Evolutionary conservation across 2,113 vertebrate genomes (phyloP), one percentile per base, ranked within the genome.

Genomic region (Rhadina sibilatrix): DNA sequence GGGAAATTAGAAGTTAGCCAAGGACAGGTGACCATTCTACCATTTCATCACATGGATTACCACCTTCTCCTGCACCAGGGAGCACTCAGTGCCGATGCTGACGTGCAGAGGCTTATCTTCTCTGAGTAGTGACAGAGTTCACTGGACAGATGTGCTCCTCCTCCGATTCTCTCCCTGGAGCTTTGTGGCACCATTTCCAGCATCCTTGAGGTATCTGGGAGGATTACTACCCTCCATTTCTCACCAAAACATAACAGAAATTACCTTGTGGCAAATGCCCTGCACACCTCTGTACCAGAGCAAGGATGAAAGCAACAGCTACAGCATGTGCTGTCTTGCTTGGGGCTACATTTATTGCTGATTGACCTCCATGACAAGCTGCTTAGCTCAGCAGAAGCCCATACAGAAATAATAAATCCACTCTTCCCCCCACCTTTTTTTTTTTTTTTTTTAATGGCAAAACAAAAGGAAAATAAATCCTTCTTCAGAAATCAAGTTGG

Each of bases 381-480:
- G 69, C 82, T 49, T 74, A 83, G 71, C 76, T 89, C 83, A 96
- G 87, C 82, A 93, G 64, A 91, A 95, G n/a, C 28, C 44, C 65
- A 56, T 60, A 52, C 49, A 94, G 69, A 42, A 70, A 92, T 70
- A 93, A 86, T 12, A 60, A 25, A 80, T 38, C 52, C 84, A 37
- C 12, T 24, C 13, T 68, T n/a, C 2, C 30, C 4, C 12, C 1
- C 1, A 4, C 1, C 2, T 7, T 31, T 13, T 31, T 24, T 49
- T 7, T 31, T 13, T 31, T 24, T 49, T 33, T 64, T 83, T 65
- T n/a, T 3, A 38, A 76, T 8, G 15, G 31, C 18, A 89, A 91
- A 87, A 89, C 2, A 16, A 83, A 89, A 92, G 30, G 28, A 89
- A 93, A 88, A 83, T 15, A 74, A 88, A 38, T 4, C 11, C 28